These are phyloP conservation scores for Stenolophus ochropezus DNA, from an alignment of 2,888 invertebrate genomes.

Conservation along the genomic window DNA sequence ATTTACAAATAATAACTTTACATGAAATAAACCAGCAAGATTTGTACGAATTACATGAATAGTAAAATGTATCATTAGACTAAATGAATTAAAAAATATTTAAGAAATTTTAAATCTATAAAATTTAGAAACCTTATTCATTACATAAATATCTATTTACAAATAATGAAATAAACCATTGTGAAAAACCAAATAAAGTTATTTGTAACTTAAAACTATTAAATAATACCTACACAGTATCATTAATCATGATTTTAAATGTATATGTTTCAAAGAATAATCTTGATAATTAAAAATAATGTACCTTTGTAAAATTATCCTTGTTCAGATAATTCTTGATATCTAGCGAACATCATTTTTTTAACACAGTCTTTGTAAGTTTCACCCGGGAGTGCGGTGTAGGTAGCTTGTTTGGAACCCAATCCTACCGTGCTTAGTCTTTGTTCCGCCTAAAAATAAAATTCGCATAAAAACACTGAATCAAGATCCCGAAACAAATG, in stretches of 20 bases:
- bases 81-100: no score
- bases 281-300: neutral
- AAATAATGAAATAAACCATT: no score
- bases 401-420: slow-evolving; percentile 87
- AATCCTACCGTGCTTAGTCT: slow-evolving; percentile 83
- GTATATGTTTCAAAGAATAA: neutral
- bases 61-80: no score
- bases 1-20: neutral
- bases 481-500: neutral
- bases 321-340: slow-evolving; percentile 85
- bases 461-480: neutral
- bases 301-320: slow-evolving; percentile 67
- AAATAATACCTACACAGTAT: no score
- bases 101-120: no score
- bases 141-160: no score
- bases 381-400: slow-evolving; percentile 87
- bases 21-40: neutral
- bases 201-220: no score
- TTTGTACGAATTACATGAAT: neutral
- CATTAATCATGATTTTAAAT: neutral
- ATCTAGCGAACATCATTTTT: slow-evolving; percentile 91
- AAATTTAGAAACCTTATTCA: no score
- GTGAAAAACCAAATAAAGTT: no score
- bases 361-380: slow-evolving; percentile 93
- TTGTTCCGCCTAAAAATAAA: slow-evolving; percentile 74